phyloP scores from a whole-genome alignment of 2,888 invertebrate species.

The Dolichopus griseipennis region DNA sequence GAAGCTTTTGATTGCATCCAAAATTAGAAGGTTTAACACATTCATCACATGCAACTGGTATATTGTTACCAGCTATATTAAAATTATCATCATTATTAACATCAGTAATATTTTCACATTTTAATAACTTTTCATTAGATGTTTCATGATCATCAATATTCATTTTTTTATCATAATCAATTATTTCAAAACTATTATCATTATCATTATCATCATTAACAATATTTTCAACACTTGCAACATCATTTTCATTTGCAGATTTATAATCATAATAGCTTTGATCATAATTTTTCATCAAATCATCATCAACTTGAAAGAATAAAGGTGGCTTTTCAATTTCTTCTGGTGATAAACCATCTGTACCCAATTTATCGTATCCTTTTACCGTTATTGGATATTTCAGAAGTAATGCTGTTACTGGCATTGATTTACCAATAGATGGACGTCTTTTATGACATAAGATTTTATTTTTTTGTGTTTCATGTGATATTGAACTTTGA shows the following conservation, averaged over 20 bases:
- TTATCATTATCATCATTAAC: neutral
- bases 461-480: constrained; percentile 21
- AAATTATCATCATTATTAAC: constrained; percentile 18
- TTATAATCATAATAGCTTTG: constrained; percentile 20
- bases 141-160: neutral
- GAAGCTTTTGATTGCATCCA: too few species aligned
- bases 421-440: constrained; percentile 40
- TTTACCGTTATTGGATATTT: constrained; percentile 28
- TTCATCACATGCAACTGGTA: neutral
- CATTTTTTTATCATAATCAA: neutral
- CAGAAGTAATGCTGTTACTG: constrained; percentile 37
- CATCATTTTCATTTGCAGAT: constrained; percentile 19
- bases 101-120: neutral
- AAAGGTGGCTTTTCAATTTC: constrained; percentile 30
- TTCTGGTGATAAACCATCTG: constrained; percentile 28
- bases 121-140: too few species aligned
- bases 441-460: constrained; percentile 36
- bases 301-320: constrained; percentile 27
- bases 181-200: neutral
- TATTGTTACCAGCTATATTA: constrained; percentile 22
- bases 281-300: constrained; percentile 18
- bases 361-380: constrained; percentile 18
- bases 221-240: neutral
- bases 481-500: constrained; percentile 24
- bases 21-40: neutral